These are phyloP conservation scores for Buphagus erythrorhynchus DNA, from an alignment of 2,797 vertebrate genomes.

Conservation along the genomic window DNA sequence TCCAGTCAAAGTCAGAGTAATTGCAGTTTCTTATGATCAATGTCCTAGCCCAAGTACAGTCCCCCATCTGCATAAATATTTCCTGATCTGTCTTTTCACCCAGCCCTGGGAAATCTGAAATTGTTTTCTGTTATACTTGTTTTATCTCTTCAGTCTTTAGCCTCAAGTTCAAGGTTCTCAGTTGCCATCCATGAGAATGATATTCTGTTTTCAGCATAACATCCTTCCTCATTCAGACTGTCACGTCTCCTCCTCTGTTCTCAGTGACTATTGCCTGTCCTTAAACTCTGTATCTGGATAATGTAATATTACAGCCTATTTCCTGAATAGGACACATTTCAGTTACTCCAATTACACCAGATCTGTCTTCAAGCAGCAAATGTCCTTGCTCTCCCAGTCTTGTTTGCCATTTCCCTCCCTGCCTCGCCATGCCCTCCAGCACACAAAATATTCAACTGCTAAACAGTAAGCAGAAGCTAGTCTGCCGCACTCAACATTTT, in stretches of 20 bases:
- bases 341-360: constrained; percentile 14
- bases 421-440: not conserved
- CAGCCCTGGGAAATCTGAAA: constrained; percentile 43
- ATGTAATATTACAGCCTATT: constrained; percentile 27
- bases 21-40: constrained; percentile 28
- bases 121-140: constrained; percentile 20
- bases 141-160: constrained; percentile 36
- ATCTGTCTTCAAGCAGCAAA: constrained; percentile 24
- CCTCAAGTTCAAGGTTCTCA: constrained; percentile 29
- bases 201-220: not conserved
- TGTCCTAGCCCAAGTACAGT: constrained; percentile 2
- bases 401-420: not conserved
- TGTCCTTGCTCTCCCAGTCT: constrained; percentile 8
- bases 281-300: not conserved
- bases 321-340: constrained; percentile 25
- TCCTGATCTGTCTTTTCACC: constrained; percentile 20
- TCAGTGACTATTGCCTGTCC: not conserved
- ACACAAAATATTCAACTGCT: not conserved
- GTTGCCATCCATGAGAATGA: not conserved
- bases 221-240: constrained; percentile 6
- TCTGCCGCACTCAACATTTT: not conserved
- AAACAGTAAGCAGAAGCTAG: not conserved
- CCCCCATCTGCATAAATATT: constrained; percentile 34
- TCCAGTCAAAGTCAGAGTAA: constrained; percentile 41
- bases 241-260: not conserved